These are phyloP conservation scores for Protosalanx chinensis DNA, from an alignment of 2,797 vertebrate species.

Conservation along the genomic window DNA sequence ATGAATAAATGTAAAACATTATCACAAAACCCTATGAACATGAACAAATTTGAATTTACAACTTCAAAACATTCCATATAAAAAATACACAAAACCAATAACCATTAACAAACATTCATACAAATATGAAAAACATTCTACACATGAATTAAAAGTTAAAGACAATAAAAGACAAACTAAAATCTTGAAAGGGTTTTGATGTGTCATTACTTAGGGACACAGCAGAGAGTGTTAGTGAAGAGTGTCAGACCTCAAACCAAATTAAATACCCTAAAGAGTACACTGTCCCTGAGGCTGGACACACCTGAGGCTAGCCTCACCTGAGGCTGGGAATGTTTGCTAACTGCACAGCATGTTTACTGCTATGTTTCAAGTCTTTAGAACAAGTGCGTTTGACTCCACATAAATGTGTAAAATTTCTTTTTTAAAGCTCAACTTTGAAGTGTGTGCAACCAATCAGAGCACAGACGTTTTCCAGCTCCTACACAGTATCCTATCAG, in stretches of 20 bases:
- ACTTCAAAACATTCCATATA: neutral
- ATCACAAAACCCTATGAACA: neutral
- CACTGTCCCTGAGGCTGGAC: no score
- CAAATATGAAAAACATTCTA: constrained; percentile 10
- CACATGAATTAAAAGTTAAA: neutral
- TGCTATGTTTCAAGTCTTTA: no score
- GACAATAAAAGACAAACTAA: neutral
- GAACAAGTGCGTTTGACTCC: no score
- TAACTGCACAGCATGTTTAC: no score
- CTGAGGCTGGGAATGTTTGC: no score
- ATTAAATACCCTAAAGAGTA: no score
- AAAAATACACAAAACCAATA: neutral
- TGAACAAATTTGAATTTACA: neutral
- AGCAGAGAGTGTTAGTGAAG: constrained; percentile 27
- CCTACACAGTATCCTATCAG: no score
- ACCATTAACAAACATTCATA: neutral
- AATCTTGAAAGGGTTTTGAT: constrained; percentile 1
- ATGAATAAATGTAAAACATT: neutral
- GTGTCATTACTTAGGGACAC: constrained; percentile 14
- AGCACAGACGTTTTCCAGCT: no score
- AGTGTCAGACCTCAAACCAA: neutral
- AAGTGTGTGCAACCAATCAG: no score
- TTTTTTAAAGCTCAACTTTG: no score
- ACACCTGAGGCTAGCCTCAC: no score
- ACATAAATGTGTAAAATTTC: no score